Base-by-base conservation (phyloP, 2,113 vertebrate species). In the Heptranchias perlo region DNA sequence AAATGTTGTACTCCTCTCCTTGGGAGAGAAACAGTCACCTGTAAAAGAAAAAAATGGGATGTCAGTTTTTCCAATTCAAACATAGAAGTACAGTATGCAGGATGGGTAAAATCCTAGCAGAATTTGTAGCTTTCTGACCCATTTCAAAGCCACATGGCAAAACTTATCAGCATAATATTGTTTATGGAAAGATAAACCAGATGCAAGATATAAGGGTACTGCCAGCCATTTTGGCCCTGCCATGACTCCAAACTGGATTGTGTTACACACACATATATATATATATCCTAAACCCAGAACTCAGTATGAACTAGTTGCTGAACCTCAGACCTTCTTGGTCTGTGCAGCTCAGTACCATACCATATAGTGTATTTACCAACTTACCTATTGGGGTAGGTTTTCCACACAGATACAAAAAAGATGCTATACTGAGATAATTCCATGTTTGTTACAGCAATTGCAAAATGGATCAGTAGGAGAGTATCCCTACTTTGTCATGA, bases 11-110 rank as follows among this genome's bases (percentile, higher is more conserved):
- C 65, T 95, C 89, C 94, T 95, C 94, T 95, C 94, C 94, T 49
- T 95, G 65, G 94, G 94, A 95, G 64, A 95, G 62, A 95, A 95
- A 95, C 44, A 35, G 69, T 69, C 64, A 95, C 94, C 94, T 95
- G 94, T 47, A 35, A 23, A 69, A 47, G 64, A 94, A 35, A 69
- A 62, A 62, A 95, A 67, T 47, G 21, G 1, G 35, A n/a, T 10
- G 35, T 93, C n/a, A 62, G 8, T 93, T n/a, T 39, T 62, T 23
- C 58, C 18, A 93, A 39, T 62, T 39, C 35, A 93, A 93, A n/a
- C 58, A 93, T 21, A 89, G 49, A 52, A 52, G 39, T 39, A 84
- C 16, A 54, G 18, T 31, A 82, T 82, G 78, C 39, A 92, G 2
- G 87, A 21, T 61, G 31, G 54, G 54, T 52, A 89, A 31, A 21